A percentile compares a stretch with the other conserved stretches of the same genome.
Evolutionary conservation across 2,888 invertebrate genomes (phyloP).

Genomic region (Diarsia dahlii): DNA sequence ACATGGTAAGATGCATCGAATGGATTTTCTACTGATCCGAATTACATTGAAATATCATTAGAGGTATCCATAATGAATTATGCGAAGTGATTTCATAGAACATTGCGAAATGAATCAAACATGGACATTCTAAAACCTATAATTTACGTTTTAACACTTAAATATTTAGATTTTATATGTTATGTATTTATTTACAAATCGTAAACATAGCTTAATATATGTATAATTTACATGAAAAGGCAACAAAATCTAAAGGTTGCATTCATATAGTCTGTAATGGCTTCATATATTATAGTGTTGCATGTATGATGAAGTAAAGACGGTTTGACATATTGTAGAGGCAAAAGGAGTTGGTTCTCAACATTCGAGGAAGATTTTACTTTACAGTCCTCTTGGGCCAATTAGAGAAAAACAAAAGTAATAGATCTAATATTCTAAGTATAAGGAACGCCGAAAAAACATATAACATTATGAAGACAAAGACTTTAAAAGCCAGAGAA

Average conservation of each 20-base stretch:
- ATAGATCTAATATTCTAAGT: neutral
- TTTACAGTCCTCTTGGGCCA: neutral
- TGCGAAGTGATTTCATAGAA: slow-evolving; percentile 3
- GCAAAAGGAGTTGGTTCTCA: slow-evolving; percentile 36
- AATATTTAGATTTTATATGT: slow-evolving; percentile 42
- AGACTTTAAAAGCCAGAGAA: neutral
- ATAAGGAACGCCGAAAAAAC: neutral
- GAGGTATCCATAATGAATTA: slow-evolving; percentile 8
- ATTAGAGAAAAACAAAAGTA: neutral
- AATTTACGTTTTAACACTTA: slow-evolving; percentile 25
- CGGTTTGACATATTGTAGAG: slow-evolving; percentile 49
- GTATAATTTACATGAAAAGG: slow-evolving; percentile 44
- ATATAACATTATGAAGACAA: neutral
- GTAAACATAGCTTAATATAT: slow-evolving; percentile 40
- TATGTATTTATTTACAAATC: slow-evolving; percentile 61
- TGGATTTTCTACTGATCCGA: slow-evolving; percentile 10
- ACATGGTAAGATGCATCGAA: slow-evolving; percentile 27
- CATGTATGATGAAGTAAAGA: slow-evolving; percentile 54
- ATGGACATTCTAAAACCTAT: slow-evolving; percentile 23
- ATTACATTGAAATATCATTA: slow-evolving; percentile 41
- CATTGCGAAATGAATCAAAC: slow-evolving; percentile 16
- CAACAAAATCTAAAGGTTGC: slow-evolving; percentile 49
- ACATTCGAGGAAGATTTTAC: slow-evolving; percentile 11
- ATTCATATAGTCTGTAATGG: slow-evolving; percentile 45
- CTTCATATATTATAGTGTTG: slow-evolving; percentile 58